A percentile compares a stretch with the other conserved stretches of the same genome.
phyloP scores from a whole-genome alignment of 2,797 vertebrate species.

The Neopelma chrysocephalum region DNA sequence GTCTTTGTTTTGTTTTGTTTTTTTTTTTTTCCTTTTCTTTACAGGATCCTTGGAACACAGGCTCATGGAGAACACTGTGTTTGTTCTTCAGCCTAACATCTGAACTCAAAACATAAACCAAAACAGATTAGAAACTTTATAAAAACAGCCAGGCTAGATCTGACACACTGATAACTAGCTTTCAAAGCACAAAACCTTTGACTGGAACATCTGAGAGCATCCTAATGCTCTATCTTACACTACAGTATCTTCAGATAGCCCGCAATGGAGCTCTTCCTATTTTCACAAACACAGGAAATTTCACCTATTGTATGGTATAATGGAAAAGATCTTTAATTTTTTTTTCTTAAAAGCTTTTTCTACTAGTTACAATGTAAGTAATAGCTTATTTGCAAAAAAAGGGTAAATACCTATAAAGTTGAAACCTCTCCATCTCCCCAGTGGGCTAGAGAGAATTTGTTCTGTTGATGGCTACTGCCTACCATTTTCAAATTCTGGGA shows the following conservation, averaged over 20 bases:
- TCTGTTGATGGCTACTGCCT: neutral
- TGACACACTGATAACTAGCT: neutral
- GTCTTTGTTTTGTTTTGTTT: conserved; percentile 48
- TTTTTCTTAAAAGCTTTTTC: neutral
- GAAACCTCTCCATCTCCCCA: neutral
- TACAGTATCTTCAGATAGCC: neutral
- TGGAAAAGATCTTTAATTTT: neutral
- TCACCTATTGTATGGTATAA: neutral
- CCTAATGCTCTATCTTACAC: neutral
- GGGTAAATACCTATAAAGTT: neutral
- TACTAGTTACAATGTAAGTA: neutral
- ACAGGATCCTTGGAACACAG: conserved; percentile 59
- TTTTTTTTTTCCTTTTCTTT: neutral
- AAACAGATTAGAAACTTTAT: conserved; percentile 7
- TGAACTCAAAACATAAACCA: conserved; percentile 43
- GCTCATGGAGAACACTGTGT: conserved; percentile 5
- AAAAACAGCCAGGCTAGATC: neutral
- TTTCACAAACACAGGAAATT: neutral
- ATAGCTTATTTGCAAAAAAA: neutral
- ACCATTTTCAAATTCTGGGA: neutral
- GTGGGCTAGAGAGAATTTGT: neutral
- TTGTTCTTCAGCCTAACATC: conserved; percentile 46
- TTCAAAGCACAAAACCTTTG: conserved; percentile 3
- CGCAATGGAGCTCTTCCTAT: neutral
- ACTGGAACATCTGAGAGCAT: neutral